These are phyloP conservation scores for Dysmachus trigonus DNA, from an alignment of 2,888 invertebrate species.

Conservation along the genomic window DNA sequence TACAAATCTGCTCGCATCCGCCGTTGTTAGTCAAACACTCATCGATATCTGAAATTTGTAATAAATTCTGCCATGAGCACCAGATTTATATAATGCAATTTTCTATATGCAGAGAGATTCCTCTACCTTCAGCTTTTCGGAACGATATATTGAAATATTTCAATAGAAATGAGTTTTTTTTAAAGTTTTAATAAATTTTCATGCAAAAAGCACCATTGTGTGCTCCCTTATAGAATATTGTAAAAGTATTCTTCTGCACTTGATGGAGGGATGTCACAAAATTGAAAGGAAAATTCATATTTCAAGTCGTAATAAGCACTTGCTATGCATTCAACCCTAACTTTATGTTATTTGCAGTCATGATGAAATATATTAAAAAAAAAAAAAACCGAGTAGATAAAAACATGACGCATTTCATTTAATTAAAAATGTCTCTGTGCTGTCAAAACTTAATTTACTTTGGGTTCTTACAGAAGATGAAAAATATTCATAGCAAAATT, in stretches of 20 bases:
- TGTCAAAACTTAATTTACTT: no score
- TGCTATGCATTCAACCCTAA: background rate
- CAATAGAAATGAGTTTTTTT: slow-evolving; percentile 5
- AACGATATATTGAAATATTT: background rate
- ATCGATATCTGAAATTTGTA: slow-evolving; percentile 65
- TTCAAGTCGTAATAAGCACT: background rate
- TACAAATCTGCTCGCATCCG: slow-evolving; percentile 68
- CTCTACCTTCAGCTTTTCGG: background rate
- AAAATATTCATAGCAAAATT: no score
- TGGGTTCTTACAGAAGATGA: no score
- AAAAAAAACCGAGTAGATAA: background rate
- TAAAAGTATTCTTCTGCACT: background rate
- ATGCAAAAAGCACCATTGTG: background rate
- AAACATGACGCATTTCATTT: background rate
- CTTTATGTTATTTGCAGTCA: background rate
- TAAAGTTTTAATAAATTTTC: slow-evolving; percentile 24
- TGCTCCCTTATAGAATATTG: background rate
- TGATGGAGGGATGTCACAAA: background rate
- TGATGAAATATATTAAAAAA: background rate
- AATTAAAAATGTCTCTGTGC: background rate
- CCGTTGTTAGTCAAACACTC: slow-evolving; percentile 68
- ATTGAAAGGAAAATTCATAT: background rate
- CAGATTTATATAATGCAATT: slow-evolving; percentile 18
- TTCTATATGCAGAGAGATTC: background rate
- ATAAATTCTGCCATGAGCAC: background rate